phyloP scores from a whole-genome alignment of 2,888 invertebrate genomes.

The Drosophila macrospina region DNA sequence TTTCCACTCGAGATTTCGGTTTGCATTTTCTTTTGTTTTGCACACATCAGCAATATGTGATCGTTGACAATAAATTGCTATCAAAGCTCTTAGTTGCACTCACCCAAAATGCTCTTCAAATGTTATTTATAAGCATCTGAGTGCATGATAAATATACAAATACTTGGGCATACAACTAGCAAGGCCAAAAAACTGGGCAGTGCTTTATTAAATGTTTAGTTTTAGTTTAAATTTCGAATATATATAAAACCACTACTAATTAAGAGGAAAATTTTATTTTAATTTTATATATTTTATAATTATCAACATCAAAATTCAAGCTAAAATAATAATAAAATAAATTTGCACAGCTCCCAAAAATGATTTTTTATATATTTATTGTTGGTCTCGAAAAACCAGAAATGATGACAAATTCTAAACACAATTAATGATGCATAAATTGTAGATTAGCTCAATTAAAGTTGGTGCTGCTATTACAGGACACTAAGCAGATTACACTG shows the following conservation, averaged over 20 bases:
- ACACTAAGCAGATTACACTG: conserved; percentile 62
- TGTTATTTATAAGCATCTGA: conserved; percentile 10
- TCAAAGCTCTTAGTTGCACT: conserved; percentile 16
- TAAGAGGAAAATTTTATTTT: neutral
- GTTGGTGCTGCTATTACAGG: conserved; percentile 44
- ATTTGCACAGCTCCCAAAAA: conserved; percentile 7
- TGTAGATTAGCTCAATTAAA: conserved; percentile 66
- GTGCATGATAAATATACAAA: conserved; percentile 14
- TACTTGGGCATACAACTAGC: neutral
- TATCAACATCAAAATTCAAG: conserved; percentile 3
- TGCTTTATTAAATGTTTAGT: neutral
- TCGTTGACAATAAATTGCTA: conserved; percentile 33
- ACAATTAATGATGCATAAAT: conserved; percentile 66
- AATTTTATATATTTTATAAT: neutral
- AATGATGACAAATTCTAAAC: conserved; percentile 30
- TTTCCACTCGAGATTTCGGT: conserved; percentile 22
- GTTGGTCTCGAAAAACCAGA: conserved; percentile 2
- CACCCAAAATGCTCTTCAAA: neutral
- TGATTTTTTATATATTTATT: neutral
- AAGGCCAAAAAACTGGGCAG: neutral
- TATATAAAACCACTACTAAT: neutral
- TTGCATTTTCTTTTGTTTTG: conserved; percentile 1
- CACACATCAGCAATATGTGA: conserved; percentile 43
- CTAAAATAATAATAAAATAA: neutral
- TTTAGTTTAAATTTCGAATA: neutral